Base-by-base conservation (phyloP, 2,113 vertebrate species). In the Butastur rufipennis region DNA sequence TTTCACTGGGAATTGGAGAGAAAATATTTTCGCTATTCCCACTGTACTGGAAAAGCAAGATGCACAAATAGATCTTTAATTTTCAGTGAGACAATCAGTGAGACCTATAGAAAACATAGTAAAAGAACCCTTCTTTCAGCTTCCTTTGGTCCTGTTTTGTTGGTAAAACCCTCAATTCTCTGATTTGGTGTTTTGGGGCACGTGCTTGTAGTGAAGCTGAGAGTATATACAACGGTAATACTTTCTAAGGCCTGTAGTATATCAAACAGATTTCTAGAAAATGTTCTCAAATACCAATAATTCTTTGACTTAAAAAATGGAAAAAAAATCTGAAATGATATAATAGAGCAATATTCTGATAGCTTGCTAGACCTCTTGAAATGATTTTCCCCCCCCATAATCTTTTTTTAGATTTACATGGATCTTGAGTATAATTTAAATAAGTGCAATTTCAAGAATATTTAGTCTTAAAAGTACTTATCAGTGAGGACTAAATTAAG, bases 401-500 rank as follows among this genome's bases (percentile, higher is more conserved):
- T 68, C 11, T 95, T 86, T 88, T 94, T 94, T 85, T 70, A 84
- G 55, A 50, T 91, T 91, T 93, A 81, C 29, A 53, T 55, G 67
- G 67, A 90, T 34, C 32, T 93, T 70, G 47, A 94, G 23, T 71
- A 20, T 83, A 86, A 90, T 96, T 95, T 95, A 74, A 95, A 74
- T 91, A 88, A 91, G 43, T 86, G 45, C 66, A 86, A 85, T 94
- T 95, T 92, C 70, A 94, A 93, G 78, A 91, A 85, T 96, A 85
- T 96, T 95, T 93, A 79, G 59, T 91, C 29, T 94, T 95, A 87
- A 58, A 95, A 82, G 53, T 96, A 85, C 81, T 93, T 95, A 80
- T 73, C 85, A 73, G n/a, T 82, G 62, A 93, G 81, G 62, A 73
- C 42, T 93, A 91, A 94, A 87, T 89, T 94, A 94, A 90, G 53